Conservation (phyloP, 2,888 invertebrate genomes). For the Axea sp. region DNA sequence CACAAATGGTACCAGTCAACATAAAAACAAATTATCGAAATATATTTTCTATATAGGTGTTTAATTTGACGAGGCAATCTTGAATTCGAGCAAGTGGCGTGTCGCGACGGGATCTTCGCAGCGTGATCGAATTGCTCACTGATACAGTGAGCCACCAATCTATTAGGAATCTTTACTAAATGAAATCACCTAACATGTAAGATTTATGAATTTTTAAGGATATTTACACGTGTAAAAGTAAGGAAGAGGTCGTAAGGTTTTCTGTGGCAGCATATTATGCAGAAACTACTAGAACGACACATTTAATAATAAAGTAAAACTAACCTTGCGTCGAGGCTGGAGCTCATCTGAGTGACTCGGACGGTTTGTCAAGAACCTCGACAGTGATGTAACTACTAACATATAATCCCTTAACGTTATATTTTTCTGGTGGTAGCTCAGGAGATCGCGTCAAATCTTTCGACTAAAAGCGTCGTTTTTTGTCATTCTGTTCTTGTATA, state of each 20-base stretch:
- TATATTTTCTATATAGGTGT: constrained; percentile 39
- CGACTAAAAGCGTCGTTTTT: constrained; percentile 18
- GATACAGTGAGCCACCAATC: constrained; percentile 60
- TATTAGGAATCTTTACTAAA: constrained; percentile 63
- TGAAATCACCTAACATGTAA: constrained; percentile 73
- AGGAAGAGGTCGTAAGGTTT: constrained; percentile 69
- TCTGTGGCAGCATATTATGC: constrained; percentile 74
- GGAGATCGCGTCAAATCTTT: constrained; percentile 58
- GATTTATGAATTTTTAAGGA: constrained; percentile 76
- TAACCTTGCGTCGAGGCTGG: constrained; percentile 73
- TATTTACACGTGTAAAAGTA: constrained; percentile 74
- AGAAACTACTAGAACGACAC: constrained; percentile 74
- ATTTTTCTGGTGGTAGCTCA: constrained; percentile 76
- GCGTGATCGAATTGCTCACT: constrained; percentile 19
- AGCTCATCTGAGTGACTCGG: constrained; percentile 60
- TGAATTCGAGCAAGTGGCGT: constrained; percentile 15
- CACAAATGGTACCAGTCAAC: constrained; percentile 23
- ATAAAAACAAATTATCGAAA: constrained; percentile 7
- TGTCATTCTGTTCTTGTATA: constrained; percentile 32
- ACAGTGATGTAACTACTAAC: constrained; percentile 79
- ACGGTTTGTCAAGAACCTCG: constrained; percentile 65
- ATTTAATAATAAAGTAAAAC: constrained; percentile 71
- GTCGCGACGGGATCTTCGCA: constrained; percentile 21
- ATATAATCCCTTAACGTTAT: constrained; percentile 77
- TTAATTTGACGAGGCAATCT: constrained; percentile 6